Evolutionary conservation across 1,140 invertebrate species (phyloP).

Genomic region (Ruditapes philippinarum): DNA sequence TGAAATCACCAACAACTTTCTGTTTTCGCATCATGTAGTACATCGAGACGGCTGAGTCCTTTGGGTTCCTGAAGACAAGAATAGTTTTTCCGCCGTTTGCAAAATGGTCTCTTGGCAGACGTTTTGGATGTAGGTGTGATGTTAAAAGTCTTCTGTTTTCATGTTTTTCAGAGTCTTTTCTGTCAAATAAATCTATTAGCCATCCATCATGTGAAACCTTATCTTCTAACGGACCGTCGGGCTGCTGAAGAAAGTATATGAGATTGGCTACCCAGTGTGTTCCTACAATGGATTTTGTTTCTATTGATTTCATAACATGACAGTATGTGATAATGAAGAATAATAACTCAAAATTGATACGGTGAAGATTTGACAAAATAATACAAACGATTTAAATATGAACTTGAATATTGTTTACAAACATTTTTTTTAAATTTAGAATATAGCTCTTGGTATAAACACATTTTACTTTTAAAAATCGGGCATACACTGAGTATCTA

Average conservation of each 20-base stretch:
- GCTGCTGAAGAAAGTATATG: neutral
- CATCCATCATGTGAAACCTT: neutral
- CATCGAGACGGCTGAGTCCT: neutral
- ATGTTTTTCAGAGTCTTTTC: neutral
- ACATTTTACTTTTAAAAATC: too few species aligned
- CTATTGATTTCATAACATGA: too few species aligned
- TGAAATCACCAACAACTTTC: neutral
- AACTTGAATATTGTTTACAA: too few species aligned
- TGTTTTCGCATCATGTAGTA: neutral
- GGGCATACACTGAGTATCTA: too few species aligned
- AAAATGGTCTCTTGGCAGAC: neutral
- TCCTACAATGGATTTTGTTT: too few species aligned
- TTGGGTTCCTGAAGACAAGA: neutral
- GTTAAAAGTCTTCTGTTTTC: too few species aligned
- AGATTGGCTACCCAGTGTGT: constrained; percentile 1
- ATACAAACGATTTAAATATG: too few species aligned
- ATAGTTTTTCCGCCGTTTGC: neutral
- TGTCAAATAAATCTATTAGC: neutral
- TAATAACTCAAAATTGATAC: too few species aligned
- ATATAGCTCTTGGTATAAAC: too few species aligned
- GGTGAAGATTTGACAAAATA: too few species aligned
- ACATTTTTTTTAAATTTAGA: too few species aligned
- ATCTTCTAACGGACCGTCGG: neutral
- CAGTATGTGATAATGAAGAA: too few species aligned
- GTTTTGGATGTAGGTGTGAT: neutral